Percentiles rank a stretch among this genome's conserved stretches.
These are phyloP conservation scores for Tylochromis polylepis DNA, from an alignment of 2,113 vertebrate species.

Conservation along the genomic window DNA sequence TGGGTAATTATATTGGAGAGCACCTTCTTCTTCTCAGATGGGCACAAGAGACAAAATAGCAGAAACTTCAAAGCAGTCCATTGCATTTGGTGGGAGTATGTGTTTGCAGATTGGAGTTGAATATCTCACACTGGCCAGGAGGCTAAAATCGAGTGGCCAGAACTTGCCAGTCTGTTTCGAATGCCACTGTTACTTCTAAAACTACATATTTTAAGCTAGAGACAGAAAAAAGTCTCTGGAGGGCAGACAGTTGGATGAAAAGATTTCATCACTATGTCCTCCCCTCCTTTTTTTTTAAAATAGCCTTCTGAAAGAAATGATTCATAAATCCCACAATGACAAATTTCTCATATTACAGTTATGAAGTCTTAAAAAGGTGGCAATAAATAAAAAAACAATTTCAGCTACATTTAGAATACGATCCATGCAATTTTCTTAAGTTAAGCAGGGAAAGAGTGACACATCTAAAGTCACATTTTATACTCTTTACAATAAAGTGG, in stretches of 20 bases:
- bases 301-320: neutral
- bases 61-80: constrained; percentile 51
- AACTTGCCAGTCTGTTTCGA: neutral
- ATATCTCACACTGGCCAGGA: constrained; percentile 20
- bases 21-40: constrained; percentile 1
- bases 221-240: neutral
- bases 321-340: neutral
- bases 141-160: constrained; percentile 28
- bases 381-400: neutral
- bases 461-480: neutral
- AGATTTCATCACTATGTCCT: neutral
- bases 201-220: constrained; percentile 4
- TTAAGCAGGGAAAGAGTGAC: neutral
- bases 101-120: constrained; percentile 50
- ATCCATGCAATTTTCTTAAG: neutral
- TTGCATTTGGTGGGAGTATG: neutral
- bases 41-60: constrained; percentile 49
- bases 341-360: neutral
- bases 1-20: constrained; percentile 64
- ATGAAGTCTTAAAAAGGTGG: neutral
- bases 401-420: neutral
- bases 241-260: neutral
- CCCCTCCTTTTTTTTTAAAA: neutral
- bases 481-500: neutral
- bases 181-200: constrained; percentile 29